Percentiles rank a stretch among this genome's conserved stretches.
Evolutionary conservation across 2,888 invertebrate species (phyloP).

Genomic region (Sarcophaga carnaria): DNA sequence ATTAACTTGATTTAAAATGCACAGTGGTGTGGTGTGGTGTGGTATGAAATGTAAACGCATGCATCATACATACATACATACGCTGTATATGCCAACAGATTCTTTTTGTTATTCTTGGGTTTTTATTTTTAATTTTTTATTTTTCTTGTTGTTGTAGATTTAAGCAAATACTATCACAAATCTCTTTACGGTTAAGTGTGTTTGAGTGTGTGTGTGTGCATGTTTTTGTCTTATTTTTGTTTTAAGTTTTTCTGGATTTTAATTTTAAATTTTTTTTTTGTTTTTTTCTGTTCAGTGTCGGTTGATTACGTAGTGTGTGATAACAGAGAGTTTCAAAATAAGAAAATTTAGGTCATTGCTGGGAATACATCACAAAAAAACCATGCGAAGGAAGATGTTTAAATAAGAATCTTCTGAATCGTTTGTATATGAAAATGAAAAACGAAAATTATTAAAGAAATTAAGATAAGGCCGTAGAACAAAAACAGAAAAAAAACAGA

Average conservation of each 20-base stretch:
- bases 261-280: conserved; percentile 9
- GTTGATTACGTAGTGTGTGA: conserved; percentile 61
- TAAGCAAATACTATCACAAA: conserved; percentile 66
- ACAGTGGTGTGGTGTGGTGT: too few relatives aligned
- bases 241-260: not conserved
- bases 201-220: conserved; percentile 37
- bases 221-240: not conserved
- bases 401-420: conserved; percentile 22
- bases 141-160: not conserved
- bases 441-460: conserved; percentile 37
- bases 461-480: conserved; percentile 26
- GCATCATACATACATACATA: not conserved
- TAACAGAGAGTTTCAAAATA: conserved; percentile 50
- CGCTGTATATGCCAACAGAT: not conserved
- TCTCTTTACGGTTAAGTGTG: conserved; percentile 64
- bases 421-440: conserved; percentile 8
- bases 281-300: conserved; percentile 45
- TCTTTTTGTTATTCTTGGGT: not conserved
- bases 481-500: too few relatives aligned
- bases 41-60: not conserved
- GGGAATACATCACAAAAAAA: not conserved
- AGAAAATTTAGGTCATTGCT: conserved; percentile 62
- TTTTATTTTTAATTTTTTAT: not conserved
- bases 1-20: conserved; percentile 35
- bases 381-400: not conserved